Conservation (phyloP, 1,140 invertebrate species). For the Cephus cinctus region DNA sequence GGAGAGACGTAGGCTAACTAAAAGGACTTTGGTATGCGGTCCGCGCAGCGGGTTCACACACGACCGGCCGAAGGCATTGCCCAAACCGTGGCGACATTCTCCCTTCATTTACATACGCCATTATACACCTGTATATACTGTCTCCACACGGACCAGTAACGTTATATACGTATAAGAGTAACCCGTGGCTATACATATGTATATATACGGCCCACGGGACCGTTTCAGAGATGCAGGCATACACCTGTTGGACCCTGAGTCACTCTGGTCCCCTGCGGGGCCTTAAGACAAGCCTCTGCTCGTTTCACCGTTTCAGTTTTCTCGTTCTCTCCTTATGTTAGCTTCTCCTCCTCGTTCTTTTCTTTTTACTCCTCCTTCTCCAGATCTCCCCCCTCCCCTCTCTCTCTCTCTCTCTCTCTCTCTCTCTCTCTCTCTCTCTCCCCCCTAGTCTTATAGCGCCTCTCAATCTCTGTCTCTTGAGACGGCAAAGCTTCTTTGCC, state of each 20-base stretch:
- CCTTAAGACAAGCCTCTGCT: no score
- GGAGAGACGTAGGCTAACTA: slow-evolving; percentile 19
- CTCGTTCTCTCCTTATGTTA: no score
- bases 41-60: slow-evolving; percentile 47
- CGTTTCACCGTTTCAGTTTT: no score
- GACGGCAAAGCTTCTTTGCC: no score
- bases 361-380: no score
- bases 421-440: not conserved
- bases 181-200: slow-evolving; percentile 11
- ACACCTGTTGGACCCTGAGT: slow-evolving; percentile 23
- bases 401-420: slow-evolving; percentile 1
- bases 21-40: slow-evolving; percentile 47
- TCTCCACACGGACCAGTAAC: no score
- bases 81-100: slow-evolving; percentile 41
- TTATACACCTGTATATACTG: slow-evolving; percentile 26
- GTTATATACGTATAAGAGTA: no score
- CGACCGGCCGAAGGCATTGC: slow-evolving; percentile 29
- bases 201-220: slow-evolving; percentile 2
- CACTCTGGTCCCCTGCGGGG: slow-evolving; percentile 15
- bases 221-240: slow-evolving; percentile 14
- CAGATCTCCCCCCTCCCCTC: not conserved
- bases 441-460: not conserved
- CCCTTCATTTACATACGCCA: slow-evolving; percentile 27
- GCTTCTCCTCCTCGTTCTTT: no score
- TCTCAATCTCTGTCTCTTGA: not conserved